Evolutionary conservation across 2,888 invertebrate species (phyloP).

Genomic region (Gymnocheta viridis): DNA sequence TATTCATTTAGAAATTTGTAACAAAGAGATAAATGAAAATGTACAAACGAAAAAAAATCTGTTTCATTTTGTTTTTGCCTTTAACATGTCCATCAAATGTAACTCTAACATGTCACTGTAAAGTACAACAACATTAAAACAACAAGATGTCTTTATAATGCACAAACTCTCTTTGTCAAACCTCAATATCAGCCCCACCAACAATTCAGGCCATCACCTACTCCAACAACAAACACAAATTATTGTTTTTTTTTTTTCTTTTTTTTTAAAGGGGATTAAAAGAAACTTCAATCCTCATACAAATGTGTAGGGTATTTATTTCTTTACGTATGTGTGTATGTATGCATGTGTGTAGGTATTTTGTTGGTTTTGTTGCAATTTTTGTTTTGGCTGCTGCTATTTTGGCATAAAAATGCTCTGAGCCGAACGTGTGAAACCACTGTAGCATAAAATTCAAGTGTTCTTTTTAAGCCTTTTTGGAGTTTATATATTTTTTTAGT

Average conservation of each 20-base stretch:
- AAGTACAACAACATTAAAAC: constrained; percentile 39
- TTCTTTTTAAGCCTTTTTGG: constrained; percentile 15
- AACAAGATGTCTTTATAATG: background rate
- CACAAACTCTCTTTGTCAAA: constrained; percentile 7
- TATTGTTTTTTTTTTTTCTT: no score
- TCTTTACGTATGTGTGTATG: background rate
- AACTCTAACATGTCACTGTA: constrained; percentile 56
- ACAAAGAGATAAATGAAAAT: background rate
- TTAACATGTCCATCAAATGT: constrained; percentile 63
- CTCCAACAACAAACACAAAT: background rate
- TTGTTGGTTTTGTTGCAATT: constrained; percentile 16
- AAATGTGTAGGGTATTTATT: background rate
- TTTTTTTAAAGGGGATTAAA: background rate
- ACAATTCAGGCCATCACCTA: background rate
- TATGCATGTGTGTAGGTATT: background rate
- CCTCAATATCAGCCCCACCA: background rate
- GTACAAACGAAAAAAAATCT: background rate
- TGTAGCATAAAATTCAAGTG: constrained; percentile 64
- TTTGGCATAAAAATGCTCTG: constrained; percentile 39
- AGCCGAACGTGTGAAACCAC: constrained; percentile 61
- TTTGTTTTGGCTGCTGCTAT: constrained; percentile 13
- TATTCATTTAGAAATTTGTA: constrained; percentile 44
- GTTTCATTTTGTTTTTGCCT: constrained; percentile 10
- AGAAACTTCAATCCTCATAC: background rate
- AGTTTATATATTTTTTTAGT: constrained; percentile 8